phyloP scores from a whole-genome alignment of 1,140 invertebrate genomes.

The Drosophila persimilis region DNA sequence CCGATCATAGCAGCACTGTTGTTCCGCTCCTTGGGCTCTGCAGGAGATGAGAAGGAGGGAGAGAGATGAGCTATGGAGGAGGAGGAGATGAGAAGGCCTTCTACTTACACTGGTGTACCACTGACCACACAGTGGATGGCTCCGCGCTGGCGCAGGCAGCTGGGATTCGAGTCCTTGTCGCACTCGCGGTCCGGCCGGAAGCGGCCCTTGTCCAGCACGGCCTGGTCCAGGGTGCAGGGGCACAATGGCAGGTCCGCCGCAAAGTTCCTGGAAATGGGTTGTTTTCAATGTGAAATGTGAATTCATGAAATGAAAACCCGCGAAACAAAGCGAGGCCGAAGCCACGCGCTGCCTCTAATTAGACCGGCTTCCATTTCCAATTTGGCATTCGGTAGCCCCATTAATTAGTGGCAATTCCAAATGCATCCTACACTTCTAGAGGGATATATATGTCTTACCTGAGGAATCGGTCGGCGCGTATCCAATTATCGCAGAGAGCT shows the following conservation, averaged over 20 bases:
- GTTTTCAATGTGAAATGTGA: constrained; percentile 5
- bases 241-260: constrained; percentile 93
- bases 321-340: too few relatives aligned
- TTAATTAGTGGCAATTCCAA: constrained; percentile 67
- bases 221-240: constrained; percentile 96
- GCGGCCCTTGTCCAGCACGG: constrained; percentile 94
- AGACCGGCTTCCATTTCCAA: constrained; percentile 22
- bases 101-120: constrained; percentile 92
- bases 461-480: constrained; percentile 92
- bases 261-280: constrained; percentile 88
- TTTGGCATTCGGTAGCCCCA: constrained; percentile 37
- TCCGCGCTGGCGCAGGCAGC: constrained; percentile 94
- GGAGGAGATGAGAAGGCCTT: not conserved
- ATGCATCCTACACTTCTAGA: constrained; percentile 25
- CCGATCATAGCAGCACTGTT: constrained; percentile 98
- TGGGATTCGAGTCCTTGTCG: constrained; percentile 94
- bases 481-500: constrained; percentile 93
- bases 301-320: constrained; percentile 8
- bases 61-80: not conserved
- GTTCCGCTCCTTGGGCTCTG: constrained; percentile 93
- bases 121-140: constrained; percentile 96
- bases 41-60: not conserved
- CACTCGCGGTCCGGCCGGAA: constrained; percentile 96
- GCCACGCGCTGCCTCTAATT: constrained; percentile 23
- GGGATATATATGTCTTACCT: constrained; percentile 57